Percentiles rank a stretch among this genome's conserved stretches.
Conservation (phyloP, 2,888 invertebrate genomes). For the Plebejus melissa region DNA sequence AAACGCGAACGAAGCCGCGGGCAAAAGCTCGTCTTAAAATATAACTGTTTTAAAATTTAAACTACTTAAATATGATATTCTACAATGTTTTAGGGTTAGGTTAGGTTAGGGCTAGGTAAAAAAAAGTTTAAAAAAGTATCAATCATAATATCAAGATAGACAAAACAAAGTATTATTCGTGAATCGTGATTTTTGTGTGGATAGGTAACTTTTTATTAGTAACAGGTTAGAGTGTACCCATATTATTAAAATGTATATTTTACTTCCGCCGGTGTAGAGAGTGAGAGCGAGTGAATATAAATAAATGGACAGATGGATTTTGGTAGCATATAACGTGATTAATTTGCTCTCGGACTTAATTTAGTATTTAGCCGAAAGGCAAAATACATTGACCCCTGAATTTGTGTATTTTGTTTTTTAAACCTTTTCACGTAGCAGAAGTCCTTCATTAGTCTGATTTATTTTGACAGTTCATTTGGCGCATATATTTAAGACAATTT, state of each 20-base stretch:
- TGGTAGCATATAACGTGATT: neutral
- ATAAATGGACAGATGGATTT: neutral
- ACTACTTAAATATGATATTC: too few relatives aligned
- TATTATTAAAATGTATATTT: neutral
- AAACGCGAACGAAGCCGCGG: too few relatives aligned
- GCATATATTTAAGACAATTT: neutral
- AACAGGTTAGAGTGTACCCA: too few relatives aligned
- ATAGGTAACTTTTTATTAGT: too few relatives aligned
- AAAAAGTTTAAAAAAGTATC: too few relatives aligned
- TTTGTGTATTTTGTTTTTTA: conserved; percentile 13
- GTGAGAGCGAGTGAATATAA: neutral
- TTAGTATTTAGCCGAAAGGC: conserved; percentile 12
- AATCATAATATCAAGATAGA: too few relatives aligned
- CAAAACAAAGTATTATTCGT: too few relatives aligned
- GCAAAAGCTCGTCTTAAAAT: too few relatives aligned
- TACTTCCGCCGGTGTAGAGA: neutral
- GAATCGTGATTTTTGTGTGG: too few relatives aligned
- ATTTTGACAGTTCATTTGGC: neutral
- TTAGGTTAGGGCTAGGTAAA: too few relatives aligned
- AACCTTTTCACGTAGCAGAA: neutral
- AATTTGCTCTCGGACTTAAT: neutral
- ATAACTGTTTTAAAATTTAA: too few relatives aligned
- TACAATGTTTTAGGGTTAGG: too few relatives aligned
- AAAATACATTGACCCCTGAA: neutral
- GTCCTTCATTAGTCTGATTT: neutral